A percentile compares a stretch with the other conserved stretches of the same genome.
These are phyloP conservation scores for Stomorhina lunata DNA, from an alignment of 2,888 invertebrate genomes.

Conservation along the genomic window DNA sequence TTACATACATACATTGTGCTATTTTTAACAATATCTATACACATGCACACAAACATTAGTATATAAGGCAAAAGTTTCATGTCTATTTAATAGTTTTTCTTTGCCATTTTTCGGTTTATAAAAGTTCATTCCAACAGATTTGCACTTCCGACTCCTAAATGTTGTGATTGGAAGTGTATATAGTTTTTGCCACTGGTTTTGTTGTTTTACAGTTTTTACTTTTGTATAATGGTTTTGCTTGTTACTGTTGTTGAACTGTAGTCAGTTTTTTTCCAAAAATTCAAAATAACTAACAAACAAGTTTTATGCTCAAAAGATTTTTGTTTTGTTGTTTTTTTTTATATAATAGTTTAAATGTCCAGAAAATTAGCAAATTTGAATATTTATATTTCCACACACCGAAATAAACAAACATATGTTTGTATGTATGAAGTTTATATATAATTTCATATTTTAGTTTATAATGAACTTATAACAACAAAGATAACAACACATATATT, in stretches of 20 bases:
- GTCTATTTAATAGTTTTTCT: constrained; percentile 27
- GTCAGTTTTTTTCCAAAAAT: constrained; percentile 8
- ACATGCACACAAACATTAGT: too few relatives aligned
- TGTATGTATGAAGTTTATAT: neutral
- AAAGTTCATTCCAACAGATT: constrained; percentile 60
- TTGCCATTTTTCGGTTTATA: constrained; percentile 7
- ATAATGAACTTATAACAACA: constrained; percentile 36
- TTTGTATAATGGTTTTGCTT: neutral
- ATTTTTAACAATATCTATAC: neutral
- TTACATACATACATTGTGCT: neutral
- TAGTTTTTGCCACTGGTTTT: constrained; percentile 33
- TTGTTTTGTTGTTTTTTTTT: constrained; percentile 35
- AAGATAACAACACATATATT: neutral
- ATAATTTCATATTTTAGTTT: constrained; percentile 40
- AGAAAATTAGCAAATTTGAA: constrained; percentile 64
- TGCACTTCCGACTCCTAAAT: constrained; percentile 56
- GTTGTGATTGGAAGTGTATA: constrained; percentile 35
- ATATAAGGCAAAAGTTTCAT: constrained; percentile 39
- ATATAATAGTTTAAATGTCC: constrained; percentile 60
- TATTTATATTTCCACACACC: constrained; percentile 14
- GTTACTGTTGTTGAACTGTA: constrained; percentile 1
- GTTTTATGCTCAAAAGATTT: constrained; percentile 50
- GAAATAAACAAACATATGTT: neutral
- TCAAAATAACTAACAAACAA: constrained; percentile 37
- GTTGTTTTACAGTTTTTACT: neutral